phyloP scores from a whole-genome alignment of 2,888 invertebrate genomes.

The Automeris io region DNA sequence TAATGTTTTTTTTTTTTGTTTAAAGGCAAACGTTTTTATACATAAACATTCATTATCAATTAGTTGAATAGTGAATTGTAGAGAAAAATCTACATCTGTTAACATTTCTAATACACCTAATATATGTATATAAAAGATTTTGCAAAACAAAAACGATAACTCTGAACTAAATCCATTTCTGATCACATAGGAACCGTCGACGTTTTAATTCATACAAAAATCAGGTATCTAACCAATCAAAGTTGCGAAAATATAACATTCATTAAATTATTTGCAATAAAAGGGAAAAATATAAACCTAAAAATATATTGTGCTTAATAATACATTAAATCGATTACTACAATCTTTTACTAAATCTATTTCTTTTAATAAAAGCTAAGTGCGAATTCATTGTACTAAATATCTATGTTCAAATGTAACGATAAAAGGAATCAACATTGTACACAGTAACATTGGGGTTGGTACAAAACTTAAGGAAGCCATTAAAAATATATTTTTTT shows the following conservation, averaged over 20 bases:
- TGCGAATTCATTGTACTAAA: conserved; percentile 65
- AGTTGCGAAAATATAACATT: conserved; percentile 3
- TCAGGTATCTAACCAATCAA: conserved; percentile 6
- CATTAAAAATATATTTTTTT: too few species aligned
- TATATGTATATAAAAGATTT: too few species aligned
- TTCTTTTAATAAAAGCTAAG: conserved; percentile 40
- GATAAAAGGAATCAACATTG: conserved; percentile 41
- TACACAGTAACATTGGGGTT: conserved; percentile 28
- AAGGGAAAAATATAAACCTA: not conserved
- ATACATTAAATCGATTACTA: conserved; percentile 11
- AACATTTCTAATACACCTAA: too few species aligned
- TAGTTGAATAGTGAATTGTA: too few species aligned
- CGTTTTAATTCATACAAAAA: conserved; percentile 21
- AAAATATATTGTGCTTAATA: conserved; percentile 19
- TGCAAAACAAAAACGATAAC: too few species aligned
- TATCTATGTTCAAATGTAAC: conserved; percentile 33
- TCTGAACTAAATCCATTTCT: too few species aligned
- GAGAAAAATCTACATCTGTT: too few species aligned
- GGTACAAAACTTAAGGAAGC: conserved; percentile 13
- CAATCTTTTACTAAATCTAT: conserved; percentile 22
- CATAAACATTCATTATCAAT: too few species aligned
- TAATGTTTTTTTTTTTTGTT: too few species aligned
- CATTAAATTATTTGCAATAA: not conserved
- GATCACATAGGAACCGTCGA: too few species aligned
- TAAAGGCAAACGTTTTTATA: too few species aligned